Evolutionary conservation across 2,797 vertebrate genomes (phyloP), one percentile per base, ranked within the genome.

Genomic region (Trichosurus vulpecula): DNA sequence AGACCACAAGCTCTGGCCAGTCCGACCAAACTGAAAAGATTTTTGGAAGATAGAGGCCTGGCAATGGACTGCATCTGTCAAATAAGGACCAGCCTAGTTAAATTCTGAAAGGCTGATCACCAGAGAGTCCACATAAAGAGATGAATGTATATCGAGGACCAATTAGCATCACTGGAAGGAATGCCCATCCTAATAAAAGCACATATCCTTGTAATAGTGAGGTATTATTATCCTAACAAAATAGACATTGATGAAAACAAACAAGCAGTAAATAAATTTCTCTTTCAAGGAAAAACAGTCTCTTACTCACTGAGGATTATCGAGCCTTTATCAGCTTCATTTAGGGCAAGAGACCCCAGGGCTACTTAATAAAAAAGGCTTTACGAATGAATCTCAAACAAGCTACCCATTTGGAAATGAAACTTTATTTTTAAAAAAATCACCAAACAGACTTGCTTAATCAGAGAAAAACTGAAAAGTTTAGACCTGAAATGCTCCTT

Each of bases 401-500:
- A 95, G 90, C 52, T 54, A 95, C 90, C 54, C 57, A 92, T n/a
- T 92, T n/a, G 52, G 51, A 92, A 56, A 91, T 56, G 55, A 93
- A 94, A 92, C 81, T 51, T 95, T 90, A 52, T 92, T 53, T 93
- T 95, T 90, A 95, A 89, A 55, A 27, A 92, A 90, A 51, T 93
- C 89, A 91, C 6, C 12, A 94, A 92, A 47, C 53, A 96, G 81
- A 81, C 27, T 47, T 47, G 4, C 19, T 87, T 41, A 90, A 13
- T 87, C n/a, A 57, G 22, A 90, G 66, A 22, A 91, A 66, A 16
- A 25, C 13, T 30, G 54, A 9, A 57, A 91, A 54, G 54, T 91
- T 52, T 87, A 91, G 31, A 47, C 58, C 53, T 55, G 30, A 31
- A 74, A 74, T 74, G 35, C 16, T 74, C 61, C 58, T 16, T 66